A percentile compares a stretch with the other conserved stretches of the same genome.
Conservation (phyloP, 1,140 invertebrate genomes). For the Diabrotica undecimpunctata region DNA sequence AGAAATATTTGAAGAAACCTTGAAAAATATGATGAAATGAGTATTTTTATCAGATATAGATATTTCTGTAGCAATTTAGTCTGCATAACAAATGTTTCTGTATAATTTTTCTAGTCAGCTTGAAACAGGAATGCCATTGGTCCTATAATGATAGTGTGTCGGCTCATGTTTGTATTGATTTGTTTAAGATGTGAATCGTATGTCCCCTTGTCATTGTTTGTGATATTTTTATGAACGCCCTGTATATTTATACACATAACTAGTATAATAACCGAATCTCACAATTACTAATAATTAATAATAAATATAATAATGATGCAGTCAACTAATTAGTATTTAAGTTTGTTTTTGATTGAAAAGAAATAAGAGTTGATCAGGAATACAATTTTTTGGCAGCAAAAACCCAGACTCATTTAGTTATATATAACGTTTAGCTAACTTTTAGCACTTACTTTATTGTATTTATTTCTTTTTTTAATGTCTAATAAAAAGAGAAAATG, state of each 20-base stretch:
- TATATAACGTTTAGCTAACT: conserved; percentile 20
- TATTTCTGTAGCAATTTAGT: no score
- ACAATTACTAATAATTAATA: conserved; percentile 10
- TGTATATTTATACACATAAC: conserved; percentile 20
- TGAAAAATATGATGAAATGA: no score
- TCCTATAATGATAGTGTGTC: no score
- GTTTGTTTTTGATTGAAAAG: neutral
- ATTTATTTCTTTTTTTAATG: conserved; percentile 24
- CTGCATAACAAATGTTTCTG: no score
- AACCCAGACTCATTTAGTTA: conserved; percentile 16
- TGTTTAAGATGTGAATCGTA: conserved; percentile 7
- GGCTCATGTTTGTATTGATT: neutral
- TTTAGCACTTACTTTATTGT: conserved; percentile 25
- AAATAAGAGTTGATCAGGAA: neutral
- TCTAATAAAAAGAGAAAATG: conserved; percentile 15
- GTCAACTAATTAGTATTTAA: conserved; percentile 7
- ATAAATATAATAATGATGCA: no score
- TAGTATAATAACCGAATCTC: conserved; percentile 22
- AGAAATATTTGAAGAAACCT: no score
- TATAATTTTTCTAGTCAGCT: no score
- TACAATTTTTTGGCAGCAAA: conserved; percentile 13
- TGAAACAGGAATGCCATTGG: no score
- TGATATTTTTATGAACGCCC: conserved; percentile 21
- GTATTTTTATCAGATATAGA: no score
- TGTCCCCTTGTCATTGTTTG: conserved; percentile 15